phyloP scores from a whole-genome alignment of 35 echinoderm and acorn worm genomes.

The Nesometra sesokonis region DNA sequence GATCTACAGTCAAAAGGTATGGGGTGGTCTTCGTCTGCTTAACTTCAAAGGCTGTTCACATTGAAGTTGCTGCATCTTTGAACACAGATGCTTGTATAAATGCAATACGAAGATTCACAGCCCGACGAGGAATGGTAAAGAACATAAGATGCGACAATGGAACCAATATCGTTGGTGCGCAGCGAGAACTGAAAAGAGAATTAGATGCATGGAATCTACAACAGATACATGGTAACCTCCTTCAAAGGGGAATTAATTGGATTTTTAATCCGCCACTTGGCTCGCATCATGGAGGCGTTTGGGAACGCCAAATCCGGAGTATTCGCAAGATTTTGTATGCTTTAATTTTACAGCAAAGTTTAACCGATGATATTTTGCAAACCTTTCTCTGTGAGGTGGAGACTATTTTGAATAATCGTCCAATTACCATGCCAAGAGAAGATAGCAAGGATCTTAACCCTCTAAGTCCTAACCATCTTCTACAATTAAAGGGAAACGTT shows the following conservation, averaged over 20 bases:
- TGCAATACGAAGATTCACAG: not conserved
- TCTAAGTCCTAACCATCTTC: not conserved
- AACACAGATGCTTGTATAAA: not conserved
- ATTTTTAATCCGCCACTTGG: not conserved
- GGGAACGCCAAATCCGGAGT: not conserved
- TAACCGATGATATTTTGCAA: not conserved
- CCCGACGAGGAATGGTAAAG: not conserved
- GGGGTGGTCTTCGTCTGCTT: not conserved
- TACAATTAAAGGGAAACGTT: not conserved
- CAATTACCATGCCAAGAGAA: not conserved
- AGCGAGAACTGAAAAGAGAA: not conserved
- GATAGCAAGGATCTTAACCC: not conserved
- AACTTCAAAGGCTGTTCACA: not conserved
- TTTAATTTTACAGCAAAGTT: not conserved
- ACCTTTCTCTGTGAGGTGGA: constrained; percentile 2
- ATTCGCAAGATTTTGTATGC: not conserved
- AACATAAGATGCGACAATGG: not conserved
- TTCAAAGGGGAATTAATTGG: not conserved
- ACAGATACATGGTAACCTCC: not conserved
- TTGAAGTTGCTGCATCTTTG: not conserved
- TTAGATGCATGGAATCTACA: not conserved
- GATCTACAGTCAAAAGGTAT: constrained; percentile 13
- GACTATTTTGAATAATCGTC: not conserved
- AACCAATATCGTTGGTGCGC: not conserved
- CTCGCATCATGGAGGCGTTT: not conserved